These are phyloP conservation scores for Ploceus nigricollis DNA, from an alignment of 2,113 vertebrate genomes.

Conservation along the genomic window DNA sequence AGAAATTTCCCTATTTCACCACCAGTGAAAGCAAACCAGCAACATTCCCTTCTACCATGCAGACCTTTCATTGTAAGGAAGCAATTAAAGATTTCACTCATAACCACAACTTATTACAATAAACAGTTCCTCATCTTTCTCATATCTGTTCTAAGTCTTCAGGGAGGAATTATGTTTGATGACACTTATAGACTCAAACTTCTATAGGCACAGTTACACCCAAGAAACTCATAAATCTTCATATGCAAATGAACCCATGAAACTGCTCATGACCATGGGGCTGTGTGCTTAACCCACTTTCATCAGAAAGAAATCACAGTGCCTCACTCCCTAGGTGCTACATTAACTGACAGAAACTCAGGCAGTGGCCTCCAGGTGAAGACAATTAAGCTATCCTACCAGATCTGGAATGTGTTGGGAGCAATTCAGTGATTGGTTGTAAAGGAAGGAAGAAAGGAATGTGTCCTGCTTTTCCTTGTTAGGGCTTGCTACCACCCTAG, in stretches of 20 bases:
- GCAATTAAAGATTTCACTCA: neutral
- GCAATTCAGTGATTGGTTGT: constrained; percentile 30
- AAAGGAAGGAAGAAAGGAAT: constrained; percentile 53
- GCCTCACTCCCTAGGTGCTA: neutral
- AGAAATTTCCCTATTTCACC: neutral
- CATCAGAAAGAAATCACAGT: neutral
- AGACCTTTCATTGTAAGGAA: constrained; percentile 13
- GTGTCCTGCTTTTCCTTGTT: constrained; percentile 57
- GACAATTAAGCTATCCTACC: constrained; percentile 56
- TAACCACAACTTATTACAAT: neutral
- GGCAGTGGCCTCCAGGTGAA: constrained; percentile 50
- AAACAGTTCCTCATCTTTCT: neutral
- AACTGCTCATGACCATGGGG: neutral
- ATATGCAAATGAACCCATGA: neutral
- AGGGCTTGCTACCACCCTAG: constrained; percentile 17
- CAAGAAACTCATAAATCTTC: constrained; percentile 1
- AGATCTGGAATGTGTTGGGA: constrained; percentile 63
- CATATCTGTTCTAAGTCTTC: neutral
- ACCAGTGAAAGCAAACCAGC: neutral
- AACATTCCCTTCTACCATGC: neutral
- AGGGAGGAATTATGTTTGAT: neutral
- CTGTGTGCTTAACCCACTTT: neutral
- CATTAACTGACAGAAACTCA: constrained; percentile 52
- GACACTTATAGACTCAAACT: neutral
- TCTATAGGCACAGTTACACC: neutral